A percentile compares a stretch with the other conserved stretches of the same genome.
These are phyloP conservation scores for Drosophila siamana DNA, from an alignment of 2,888 invertebrate genomes.

Conservation along the genomic window DNA sequence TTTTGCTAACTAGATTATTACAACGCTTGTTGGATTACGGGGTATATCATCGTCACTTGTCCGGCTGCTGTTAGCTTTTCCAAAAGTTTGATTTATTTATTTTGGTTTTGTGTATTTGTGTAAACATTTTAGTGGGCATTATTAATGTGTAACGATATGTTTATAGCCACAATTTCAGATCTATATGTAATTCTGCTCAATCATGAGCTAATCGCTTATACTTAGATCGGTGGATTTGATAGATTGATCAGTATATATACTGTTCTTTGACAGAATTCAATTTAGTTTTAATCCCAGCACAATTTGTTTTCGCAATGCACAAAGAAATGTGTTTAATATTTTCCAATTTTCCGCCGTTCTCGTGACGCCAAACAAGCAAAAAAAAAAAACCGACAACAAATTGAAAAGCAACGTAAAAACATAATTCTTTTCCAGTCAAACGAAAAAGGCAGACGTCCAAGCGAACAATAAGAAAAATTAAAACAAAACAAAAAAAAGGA, in stretches of 20 bases:
- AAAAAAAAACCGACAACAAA: constrained; percentile 6
- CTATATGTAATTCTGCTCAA: neutral
- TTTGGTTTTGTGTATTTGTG: constrained; percentile 4
- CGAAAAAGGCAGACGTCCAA: constrained; percentile 17
- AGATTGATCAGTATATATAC: too few relatives aligned
- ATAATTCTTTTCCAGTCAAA: constrained; percentile 42
- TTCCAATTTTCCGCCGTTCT: constrained; percentile 22
- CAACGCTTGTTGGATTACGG: too few relatives aligned
- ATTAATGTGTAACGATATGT: constrained; percentile 9
- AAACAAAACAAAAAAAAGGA: too few relatives aligned
- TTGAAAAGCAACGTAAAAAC: constrained; percentile 29
- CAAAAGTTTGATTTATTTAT: constrained; percentile 5
- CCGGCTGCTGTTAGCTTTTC: neutral
- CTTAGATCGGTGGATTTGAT: neutral
- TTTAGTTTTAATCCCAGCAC: constrained; percentile 2
- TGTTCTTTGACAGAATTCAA: neutral
- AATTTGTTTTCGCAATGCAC: neutral
- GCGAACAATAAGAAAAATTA: constrained; percentile 6
- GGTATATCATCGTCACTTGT: constrained; percentile 4
- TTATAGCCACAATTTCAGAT: neutral
- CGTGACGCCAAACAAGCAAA: constrained; percentile 5
- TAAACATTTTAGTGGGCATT: neutral
- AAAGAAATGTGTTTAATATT: neutral
- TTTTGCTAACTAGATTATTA: too few relatives aligned
- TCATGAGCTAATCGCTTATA: constrained; percentile 11